Percentiles rank a stretch among this genome's conserved stretches.
phyloP scores from a whole-genome alignment of 1,140 invertebrate genomes.

The Halesus radiatus region DNA sequence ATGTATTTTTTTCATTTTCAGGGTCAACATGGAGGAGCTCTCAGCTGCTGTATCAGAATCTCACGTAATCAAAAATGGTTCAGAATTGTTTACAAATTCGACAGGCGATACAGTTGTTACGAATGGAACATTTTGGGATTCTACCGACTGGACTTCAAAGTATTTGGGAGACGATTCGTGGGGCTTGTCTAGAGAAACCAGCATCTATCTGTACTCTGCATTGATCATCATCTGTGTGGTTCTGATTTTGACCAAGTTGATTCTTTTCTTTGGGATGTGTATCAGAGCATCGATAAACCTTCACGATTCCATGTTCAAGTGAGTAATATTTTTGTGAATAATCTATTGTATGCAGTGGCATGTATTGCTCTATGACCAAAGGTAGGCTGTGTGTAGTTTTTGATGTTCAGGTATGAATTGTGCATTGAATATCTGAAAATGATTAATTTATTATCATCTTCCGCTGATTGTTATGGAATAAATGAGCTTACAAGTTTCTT shows the following conservation, averaged over 20 bases:
- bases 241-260: conserved; percentile 66
- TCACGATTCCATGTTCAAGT: conserved; percentile 84
- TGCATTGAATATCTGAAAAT: too few relatives aligned
- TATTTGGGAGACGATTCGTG: conserved; percentile 53
- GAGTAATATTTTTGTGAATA: conserved; percentile 33
- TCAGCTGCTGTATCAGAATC: not conserved
- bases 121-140: conserved; percentile 14
- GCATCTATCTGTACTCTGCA: conserved; percentile 73
- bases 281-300: conserved; percentile 80
- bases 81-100: not conserved
- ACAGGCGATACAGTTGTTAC: not conserved
- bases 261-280: conserved; percentile 80
- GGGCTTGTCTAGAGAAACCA: conserved; percentile 64
- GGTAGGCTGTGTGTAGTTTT: too few relatives aligned
- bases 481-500: too few relatives aligned
- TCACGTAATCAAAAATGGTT: not conserved
- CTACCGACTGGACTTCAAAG: conserved; percentile 8
- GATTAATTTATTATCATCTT: too few relatives aligned
- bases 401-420: too few relatives aligned
- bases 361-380: too few relatives aligned
- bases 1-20: conserved; percentile 55
- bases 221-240: conserved; percentile 69
- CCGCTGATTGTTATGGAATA: too few relatives aligned
- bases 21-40: conserved; percentile 69
- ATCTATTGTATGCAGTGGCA: too few relatives aligned